Percentiles rank a stretch among this genome's conserved stretches.
These are phyloP conservation scores for Meta bourneti DNA, from an alignment of 2,888 invertebrate species.

Conservation along the genomic window DNA sequence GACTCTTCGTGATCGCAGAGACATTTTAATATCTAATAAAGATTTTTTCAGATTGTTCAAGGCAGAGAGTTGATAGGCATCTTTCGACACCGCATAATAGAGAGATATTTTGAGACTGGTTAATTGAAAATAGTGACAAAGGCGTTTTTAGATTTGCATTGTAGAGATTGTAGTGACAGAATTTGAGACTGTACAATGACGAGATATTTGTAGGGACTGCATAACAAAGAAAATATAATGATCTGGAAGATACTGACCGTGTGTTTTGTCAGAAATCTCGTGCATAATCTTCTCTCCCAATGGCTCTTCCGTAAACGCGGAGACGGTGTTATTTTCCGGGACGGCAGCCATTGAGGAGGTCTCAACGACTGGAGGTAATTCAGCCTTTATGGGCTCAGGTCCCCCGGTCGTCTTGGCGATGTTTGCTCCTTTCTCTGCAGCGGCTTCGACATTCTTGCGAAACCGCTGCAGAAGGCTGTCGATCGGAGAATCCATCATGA, in stretches of 20 bases:
- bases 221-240: too few species aligned
- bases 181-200: too few species aligned
- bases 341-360: not conserved
- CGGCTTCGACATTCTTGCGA: constrained; percentile 20
- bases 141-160: too few species aligned
- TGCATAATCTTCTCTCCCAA: constrained; percentile 68
- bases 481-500: constrained; percentile 42
- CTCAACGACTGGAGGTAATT: constrained; percentile 18
- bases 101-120: too few species aligned
- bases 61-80: too few species aligned
- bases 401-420: constrained; percentile 5
- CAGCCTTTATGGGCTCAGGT: constrained; percentile 30
- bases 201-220: too few species aligned
- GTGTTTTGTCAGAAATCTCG: constrained; percentile 69
- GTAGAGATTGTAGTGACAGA: too few species aligned
- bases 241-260: constrained; percentile 37
- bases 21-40: too few species aligned
- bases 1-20: too few species aligned
- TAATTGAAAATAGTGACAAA: too few species aligned
- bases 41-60: too few species aligned
- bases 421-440: not conserved
- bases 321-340: not conserved
- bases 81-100: too few species aligned
- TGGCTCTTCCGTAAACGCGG: constrained; percentile 44
- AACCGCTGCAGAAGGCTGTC: constrained; percentile 53